A percentile compares a stretch with the other conserved stretches of the same genome.
Evolutionary conservation across 2,797 vertebrate species (phyloP).

Genomic region (Hafferia zeledoni): DNA sequence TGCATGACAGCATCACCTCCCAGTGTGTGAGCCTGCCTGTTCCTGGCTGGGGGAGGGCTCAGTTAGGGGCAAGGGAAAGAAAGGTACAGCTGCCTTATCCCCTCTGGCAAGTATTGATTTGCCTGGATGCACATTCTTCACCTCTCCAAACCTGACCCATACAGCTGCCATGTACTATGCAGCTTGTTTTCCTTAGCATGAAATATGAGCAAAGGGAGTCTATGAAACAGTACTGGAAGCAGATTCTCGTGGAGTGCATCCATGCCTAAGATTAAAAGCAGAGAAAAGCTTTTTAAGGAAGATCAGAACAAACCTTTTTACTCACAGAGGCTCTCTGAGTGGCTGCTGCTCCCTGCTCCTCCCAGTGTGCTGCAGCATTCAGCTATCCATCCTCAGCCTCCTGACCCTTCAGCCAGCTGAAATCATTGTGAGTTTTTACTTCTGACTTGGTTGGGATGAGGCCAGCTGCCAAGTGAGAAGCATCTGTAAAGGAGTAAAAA

Average conservation of each 20-base stretch:
- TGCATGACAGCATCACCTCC: not conserved
- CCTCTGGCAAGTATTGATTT: not conserved
- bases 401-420: not conserved
- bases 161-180: not conserved
- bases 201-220: not conserved
- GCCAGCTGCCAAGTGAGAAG: slow-evolving; percentile 21
- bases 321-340: not conserved
- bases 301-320: not conserved
- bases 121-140: not conserved
- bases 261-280: not conserved
- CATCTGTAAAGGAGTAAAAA: slow-evolving; percentile 26
- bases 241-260: not conserved
- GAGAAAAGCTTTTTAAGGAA: not conserved
- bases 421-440: not conserved
- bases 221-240: rapidly evolving
- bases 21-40: not conserved
- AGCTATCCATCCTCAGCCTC: not conserved
- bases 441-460: not conserved
- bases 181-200: not conserved
- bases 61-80: not conserved
- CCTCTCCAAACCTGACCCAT: not conserved
- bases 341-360: not conserved
- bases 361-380: not conserved
- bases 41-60: not conserved
- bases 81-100: not conserved